Evolutionary conservation across 1,140 invertebrate genomes (phyloP).

Genomic region (Riptortus pedestris): DNA sequence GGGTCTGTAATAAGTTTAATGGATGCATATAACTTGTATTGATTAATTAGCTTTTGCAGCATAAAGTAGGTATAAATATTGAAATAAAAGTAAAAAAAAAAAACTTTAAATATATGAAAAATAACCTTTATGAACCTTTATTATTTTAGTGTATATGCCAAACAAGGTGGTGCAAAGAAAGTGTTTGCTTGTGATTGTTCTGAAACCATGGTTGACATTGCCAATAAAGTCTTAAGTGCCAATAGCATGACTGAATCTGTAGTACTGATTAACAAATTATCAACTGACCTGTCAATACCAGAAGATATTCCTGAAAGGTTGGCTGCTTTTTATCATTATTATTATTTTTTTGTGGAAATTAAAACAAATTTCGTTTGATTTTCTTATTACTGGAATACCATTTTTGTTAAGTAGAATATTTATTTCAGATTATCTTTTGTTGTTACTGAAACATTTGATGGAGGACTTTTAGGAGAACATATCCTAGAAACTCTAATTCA

Average conservation of each 20-base stretch:
- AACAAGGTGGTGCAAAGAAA: conserved; percentile 42
- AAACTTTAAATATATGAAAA: too few species aligned
- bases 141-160: conserved; percentile 47
- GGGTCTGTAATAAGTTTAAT: too few species aligned
- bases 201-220: conserved; percentile 49
- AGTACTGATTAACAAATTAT: conserved; percentile 42
- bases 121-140: background rate
- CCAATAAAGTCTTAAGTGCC: conserved; percentile 42
- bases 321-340: conserved; percentile 16
- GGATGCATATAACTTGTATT: too few species aligned
- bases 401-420: too few species aligned
- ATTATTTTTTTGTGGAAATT: background rate
- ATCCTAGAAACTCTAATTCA: conserved; percentile 54
- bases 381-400: too few species aligned
- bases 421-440: conserved; percentile 47
- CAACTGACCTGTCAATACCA: conserved; percentile 44
- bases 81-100: too few species aligned
- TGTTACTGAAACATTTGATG: conserved; percentile 69
- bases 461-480: conserved; percentile 63
- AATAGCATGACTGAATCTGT: conserved; percentile 40
- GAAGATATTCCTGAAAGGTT: conserved; percentile 45
- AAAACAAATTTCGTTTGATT: too few species aligned
- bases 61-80: background rate
- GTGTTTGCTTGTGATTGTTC: conserved; percentile 57
- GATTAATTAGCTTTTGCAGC: too few species aligned